Percentiles rank a stretch among this genome's conserved stretches.
Conservation (phyloP, 2,113 vertebrate species). For the Ariopsis seemanni region DNA sequence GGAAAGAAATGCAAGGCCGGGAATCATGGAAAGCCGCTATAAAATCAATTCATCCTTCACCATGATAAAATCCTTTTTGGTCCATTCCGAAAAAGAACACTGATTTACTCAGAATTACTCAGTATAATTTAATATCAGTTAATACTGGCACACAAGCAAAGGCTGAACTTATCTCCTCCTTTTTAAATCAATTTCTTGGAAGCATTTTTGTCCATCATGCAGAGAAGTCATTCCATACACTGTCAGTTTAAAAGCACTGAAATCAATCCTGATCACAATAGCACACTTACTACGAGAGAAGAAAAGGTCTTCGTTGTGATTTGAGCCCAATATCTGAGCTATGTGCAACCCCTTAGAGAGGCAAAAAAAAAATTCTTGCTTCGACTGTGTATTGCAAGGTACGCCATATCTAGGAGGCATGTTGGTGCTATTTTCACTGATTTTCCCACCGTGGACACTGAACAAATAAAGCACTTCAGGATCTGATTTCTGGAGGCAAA, state of each 20-base stretch:
- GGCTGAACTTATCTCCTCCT: background rate
- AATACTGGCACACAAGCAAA: background rate
- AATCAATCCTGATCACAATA: background rate
- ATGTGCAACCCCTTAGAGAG: background rate
- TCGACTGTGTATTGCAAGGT: background rate
- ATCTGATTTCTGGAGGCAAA: background rate
- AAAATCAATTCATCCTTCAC: background rate
- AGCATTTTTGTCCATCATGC: background rate
- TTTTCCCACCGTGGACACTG: background rate
- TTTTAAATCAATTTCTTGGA: conserved; percentile 4
- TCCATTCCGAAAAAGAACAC: background rate
- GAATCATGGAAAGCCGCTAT: conserved; percentile 1
- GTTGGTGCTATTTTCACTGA: background rate
- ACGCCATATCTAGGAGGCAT: background rate
- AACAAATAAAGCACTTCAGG: background rate
- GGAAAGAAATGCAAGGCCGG: conserved; percentile 9
- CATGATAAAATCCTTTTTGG: background rate
- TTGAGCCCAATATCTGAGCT: background rate
- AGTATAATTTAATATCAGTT: background rate
- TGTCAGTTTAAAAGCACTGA: background rate
- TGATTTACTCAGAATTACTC: background rate
- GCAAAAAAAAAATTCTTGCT: background rate
- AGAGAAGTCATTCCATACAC: background rate
- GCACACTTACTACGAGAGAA: background rate
- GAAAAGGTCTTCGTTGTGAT: background rate